Conservation (phyloP, 2,113 vertebrate species). For the Menidia beryllina region DNA sequence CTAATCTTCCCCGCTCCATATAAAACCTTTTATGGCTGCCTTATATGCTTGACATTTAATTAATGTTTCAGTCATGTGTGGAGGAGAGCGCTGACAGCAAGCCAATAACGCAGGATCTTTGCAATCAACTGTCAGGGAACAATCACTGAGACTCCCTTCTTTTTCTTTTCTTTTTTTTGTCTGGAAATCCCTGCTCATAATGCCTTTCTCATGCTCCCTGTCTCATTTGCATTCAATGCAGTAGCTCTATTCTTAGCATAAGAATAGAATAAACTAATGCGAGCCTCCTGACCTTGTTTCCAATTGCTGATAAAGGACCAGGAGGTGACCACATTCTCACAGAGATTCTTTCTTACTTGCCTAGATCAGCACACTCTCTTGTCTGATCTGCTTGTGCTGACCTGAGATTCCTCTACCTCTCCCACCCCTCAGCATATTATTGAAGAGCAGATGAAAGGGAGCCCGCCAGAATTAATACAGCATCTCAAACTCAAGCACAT, state of each 20-base stretch:
- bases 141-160: slow-evolving; percentile 24
- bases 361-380: slow-evolving; percentile 56
- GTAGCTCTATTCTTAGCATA: slow-evolving; percentile 32
- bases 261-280: slow-evolving; percentile 39
- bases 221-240: slow-evolving; percentile 47
- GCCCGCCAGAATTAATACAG: slow-evolving; percentile 48
- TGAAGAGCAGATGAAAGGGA: slow-evolving; percentile 63
- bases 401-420: slow-evolving; percentile 62
- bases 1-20: slow-evolving; percentile 42
- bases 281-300: slow-evolving; percentile 62
- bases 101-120: slow-evolving; percentile 55
- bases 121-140: slow-evolving; percentile 52
- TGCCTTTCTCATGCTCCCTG: slow-evolving; percentile 34
- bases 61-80: slow-evolving; percentile 59
- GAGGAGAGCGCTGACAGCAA: slow-evolving; percentile 53
- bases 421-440: slow-evolving; percentile 55
- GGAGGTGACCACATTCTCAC: slow-evolving; percentile 63
- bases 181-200: slow-evolving; percentile 18
- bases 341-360: slow-evolving; percentile 51
- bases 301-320: slow-evolving; percentile 41
- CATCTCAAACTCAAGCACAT: slow-evolving; percentile 50
- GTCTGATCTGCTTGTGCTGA: slow-evolving; percentile 65
- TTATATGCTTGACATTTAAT: slow-evolving; percentile 68
- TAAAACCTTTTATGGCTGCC: slow-evolving; percentile 44
- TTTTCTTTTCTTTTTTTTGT: slow-evolving; percentile 13